phyloP scores from a whole-genome alignment of 2,888 invertebrate genomes.

The Drosophila ustulata region DNA sequence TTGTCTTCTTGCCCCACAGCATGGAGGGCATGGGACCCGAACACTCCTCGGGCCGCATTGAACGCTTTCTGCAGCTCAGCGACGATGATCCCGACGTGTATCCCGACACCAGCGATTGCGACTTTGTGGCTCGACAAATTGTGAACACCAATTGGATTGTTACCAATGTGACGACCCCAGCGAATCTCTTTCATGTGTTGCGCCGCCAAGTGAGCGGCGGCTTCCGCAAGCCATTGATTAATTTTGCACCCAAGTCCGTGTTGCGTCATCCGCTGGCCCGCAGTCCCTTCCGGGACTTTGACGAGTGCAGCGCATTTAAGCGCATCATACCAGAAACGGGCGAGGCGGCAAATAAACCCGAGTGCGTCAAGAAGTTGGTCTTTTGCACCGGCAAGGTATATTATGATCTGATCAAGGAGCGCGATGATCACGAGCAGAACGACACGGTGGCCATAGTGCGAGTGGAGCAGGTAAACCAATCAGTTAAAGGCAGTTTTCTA shows the following conservation, averaged over 20 bases:
- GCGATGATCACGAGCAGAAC: slow-evolving; percentile 88
- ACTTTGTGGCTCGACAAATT: slow-evolving; percentile 96
- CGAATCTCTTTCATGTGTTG: slow-evolving; percentile 97
- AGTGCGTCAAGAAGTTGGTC: slow-evolving; percentile 89
- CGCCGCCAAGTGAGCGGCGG: slow-evolving; percentile 97
- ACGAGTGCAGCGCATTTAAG: slow-evolving; percentile 91
- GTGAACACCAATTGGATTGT: slow-evolving; percentile 98
- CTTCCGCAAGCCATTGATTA: slow-evolving; percentile 98
- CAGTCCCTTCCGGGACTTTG: slow-evolving; percentile 97
- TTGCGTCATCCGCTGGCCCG: slow-evolving; percentile 97
- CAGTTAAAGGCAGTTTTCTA: no score
- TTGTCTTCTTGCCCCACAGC: slow-evolving; percentile 97
- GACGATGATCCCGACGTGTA: slow-evolving; percentile 97
- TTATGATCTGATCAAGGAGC: slow-evolving; percentile 90
- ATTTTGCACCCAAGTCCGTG: slow-evolving; percentile 98
- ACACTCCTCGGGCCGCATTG: slow-evolving; percentile 88
- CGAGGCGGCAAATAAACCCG: slow-evolving; percentile 86
- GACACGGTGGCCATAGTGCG: slow-evolving; percentile 91
- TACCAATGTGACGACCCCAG: slow-evolving; percentile 97
- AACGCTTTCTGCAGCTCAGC: slow-evolving; percentile 95
- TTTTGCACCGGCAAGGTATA: slow-evolving; percentile 94
- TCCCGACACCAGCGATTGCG: slow-evolving; percentile 92
- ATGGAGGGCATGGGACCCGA: slow-evolving; percentile 98
- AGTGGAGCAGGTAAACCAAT: slow-evolving; percentile 89
- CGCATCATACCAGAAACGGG: slow-evolving; percentile 87